A percentile compares a stretch with the other conserved stretches of the same genome.
phyloP scores from a whole-genome alignment of 2,888 invertebrate genomes.

The Zootermopsis nevadensis region DNA sequence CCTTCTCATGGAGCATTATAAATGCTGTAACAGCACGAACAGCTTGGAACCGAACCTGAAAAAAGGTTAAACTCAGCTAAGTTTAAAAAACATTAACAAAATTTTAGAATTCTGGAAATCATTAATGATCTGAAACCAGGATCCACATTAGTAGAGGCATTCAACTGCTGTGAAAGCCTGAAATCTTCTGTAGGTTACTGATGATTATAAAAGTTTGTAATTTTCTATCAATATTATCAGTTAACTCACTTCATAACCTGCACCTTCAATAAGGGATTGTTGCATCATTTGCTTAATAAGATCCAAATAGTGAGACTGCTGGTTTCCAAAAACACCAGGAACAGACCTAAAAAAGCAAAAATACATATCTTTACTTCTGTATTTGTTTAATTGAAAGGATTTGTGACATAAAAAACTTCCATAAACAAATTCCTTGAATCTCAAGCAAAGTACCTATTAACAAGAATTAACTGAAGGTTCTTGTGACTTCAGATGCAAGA shows the following conservation, averaged over 20 bases:
- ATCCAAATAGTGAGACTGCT: constrained; percentile 90
- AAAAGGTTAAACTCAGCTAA: constrained; percentile 24
- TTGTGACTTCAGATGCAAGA: no score
- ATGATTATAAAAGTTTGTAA: no score
- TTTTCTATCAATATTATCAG: not conserved
- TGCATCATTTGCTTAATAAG: constrained; percentile 95
- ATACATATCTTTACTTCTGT: not conserved
- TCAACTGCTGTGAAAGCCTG: no score
- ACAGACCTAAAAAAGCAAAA: constrained; percentile 74
- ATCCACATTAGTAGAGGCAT: no score
- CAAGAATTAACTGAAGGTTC: no score
- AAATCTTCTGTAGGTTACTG: no score
- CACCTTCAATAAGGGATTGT: constrained; percentile 80
- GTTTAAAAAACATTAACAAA: not conserved
- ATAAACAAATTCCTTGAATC: no score
- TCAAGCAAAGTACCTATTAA: no score
- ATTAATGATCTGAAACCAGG: no score
- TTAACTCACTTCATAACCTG: constrained; percentile 71
- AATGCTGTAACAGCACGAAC: constrained; percentile 89
- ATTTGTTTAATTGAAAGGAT: no score
- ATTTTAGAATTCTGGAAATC: no score
- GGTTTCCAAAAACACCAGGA: constrained; percentile 97
- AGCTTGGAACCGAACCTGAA: constrained; percentile 78
- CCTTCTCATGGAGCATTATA: constrained; percentile 92
- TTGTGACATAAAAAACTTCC: no score